Base-by-base conservation (phyloP, 2,113 vertebrate species). In the Uropsilus gracilis region DNA sequence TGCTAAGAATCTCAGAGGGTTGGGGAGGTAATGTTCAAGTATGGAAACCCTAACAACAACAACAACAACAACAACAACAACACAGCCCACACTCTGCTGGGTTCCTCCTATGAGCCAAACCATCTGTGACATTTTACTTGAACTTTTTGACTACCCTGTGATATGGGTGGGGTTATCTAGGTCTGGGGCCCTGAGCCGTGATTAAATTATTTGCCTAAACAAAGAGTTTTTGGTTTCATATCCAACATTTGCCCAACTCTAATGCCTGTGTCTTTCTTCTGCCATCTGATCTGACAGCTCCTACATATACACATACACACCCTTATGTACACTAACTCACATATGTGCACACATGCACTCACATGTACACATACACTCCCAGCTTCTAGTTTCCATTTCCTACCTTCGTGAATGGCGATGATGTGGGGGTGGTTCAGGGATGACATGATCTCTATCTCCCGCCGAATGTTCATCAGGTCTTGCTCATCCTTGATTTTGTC, bases 361-460 rank as follows among this genome's bases (percentile, higher is more conserved):
- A 50, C 73, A 13, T 37, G 16, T 10, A 39, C 61, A 22, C 16
- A 16, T 34, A 0, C 46, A 1, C 12, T 26, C 69, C 34, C 61
- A 68, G 68, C 18, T 53, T 30, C 39, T 18, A 32, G 30, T 42
- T 37, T 48, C 0, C 7, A n/a, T 8, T 68, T 32, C 86, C 90
- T 98, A 99, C 99, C 99, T 99, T 99, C 99, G 0, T 99, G 99
- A 95, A 99, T 99, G 73, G 98, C 98, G 59, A 99, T 99, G 98
- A 99, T 99, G 98, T 99, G 99, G 0, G 99, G 99, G 94, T 99
- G 99, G 95, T 98, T 99, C 91, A 99, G 99, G 0, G 99, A 99
- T 0, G 99, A 99, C 99, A 99, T 99, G 98, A 99, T 99, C 98
- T 99, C 99, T 1, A 99, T 99, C 98, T 99, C 99, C 89, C 99